Percentiles rank a stretch among this genome's conserved stretches.
These are phyloP conservation scores for Cyprinus carpio DNA, from an alignment of 2,113 vertebrate species.

Conservation along the genomic window DNA sequence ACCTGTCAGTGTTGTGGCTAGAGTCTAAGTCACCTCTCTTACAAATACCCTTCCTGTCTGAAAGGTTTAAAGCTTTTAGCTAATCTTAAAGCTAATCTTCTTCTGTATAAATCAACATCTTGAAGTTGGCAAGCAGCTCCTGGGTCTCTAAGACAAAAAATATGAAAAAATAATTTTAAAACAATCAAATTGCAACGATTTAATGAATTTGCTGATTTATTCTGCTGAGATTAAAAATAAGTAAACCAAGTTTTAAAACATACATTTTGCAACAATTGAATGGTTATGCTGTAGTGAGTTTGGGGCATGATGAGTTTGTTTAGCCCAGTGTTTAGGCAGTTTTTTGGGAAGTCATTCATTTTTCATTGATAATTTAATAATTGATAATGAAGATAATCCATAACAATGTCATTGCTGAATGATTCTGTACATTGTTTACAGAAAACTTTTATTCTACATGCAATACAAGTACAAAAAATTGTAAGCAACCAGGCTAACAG, in stretches of 20 bases:
- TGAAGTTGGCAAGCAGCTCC: constrained; percentile 12
- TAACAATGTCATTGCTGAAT: background rate
- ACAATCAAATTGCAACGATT: too few species aligned
- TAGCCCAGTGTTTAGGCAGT: background rate
- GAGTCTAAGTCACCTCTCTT: constrained; percentile 5
- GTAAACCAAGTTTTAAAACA: background rate
- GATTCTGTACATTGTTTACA: background rate
- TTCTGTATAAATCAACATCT: constrained; percentile 7
- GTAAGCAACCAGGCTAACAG: background rate
- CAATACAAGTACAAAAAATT: background rate
- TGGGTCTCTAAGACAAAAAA: too few species aligned
- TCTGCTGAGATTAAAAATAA: background rate
- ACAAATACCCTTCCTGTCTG: constrained; percentile 9
- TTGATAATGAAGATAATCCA: background rate
- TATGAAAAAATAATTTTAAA: too few species aligned
- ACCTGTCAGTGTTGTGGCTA: constrained; percentile 9
- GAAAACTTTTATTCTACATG: background rate
- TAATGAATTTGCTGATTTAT: too few species aligned
- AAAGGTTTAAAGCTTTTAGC: background rate
- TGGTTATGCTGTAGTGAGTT: background rate
- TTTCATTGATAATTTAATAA: background rate
- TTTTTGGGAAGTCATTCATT: background rate
- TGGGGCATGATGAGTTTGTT: background rate
- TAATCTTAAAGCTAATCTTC: constrained; percentile 19
- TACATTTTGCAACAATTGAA: background rate